A percentile compares a stretch with the other conserved stretches of the same genome.
Conservation (phyloP, 2,888 invertebrate genomes). For the Torymus texanus region DNA sequence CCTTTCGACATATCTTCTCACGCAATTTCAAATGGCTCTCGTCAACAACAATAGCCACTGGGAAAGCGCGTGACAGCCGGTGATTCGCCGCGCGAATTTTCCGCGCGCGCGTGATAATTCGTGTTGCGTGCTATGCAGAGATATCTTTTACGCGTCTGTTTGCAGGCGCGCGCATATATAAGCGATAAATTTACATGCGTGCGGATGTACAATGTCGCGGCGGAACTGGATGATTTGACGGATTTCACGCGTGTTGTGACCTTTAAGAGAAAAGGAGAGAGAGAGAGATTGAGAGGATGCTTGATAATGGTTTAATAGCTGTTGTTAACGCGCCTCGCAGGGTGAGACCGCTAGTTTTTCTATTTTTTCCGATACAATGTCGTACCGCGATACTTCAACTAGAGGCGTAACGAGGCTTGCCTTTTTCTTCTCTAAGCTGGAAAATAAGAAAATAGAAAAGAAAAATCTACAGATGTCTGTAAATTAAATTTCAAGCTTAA, state of each 20-base stretch:
- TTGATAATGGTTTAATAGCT: neutral
- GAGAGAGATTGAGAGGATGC: no score
- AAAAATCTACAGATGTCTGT: no score
- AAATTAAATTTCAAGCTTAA: no score
- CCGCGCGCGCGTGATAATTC: slow-evolving; percentile 19
- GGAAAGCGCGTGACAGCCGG: no score
- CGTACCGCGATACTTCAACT: no score
- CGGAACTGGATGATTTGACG: slow-evolving; percentile 52
- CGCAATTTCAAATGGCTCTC: no score
- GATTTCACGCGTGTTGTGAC: slow-evolving; percentile 28
- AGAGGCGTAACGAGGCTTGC: no score
- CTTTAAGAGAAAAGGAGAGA: neutral
- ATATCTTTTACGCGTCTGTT: slow-evolving; percentile 9
- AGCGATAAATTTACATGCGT: slow-evolving; percentile 39
- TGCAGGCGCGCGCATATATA: neutral
- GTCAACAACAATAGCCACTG: no score
- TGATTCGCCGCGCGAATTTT: neutral
- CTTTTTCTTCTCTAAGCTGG: no score
- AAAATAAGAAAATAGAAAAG: no score
- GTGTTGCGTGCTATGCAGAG: neutral
- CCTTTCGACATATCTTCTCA: no score
- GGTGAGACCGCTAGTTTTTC: slow-evolving; percentile 10
- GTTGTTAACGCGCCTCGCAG: neutral
- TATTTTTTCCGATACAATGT: neutral
- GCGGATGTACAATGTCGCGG: neutral